These are phyloP conservation scores for Cremastinae sp. DNA, from an alignment of 2,888 invertebrate species.

Conservation along the genomic window DNA sequence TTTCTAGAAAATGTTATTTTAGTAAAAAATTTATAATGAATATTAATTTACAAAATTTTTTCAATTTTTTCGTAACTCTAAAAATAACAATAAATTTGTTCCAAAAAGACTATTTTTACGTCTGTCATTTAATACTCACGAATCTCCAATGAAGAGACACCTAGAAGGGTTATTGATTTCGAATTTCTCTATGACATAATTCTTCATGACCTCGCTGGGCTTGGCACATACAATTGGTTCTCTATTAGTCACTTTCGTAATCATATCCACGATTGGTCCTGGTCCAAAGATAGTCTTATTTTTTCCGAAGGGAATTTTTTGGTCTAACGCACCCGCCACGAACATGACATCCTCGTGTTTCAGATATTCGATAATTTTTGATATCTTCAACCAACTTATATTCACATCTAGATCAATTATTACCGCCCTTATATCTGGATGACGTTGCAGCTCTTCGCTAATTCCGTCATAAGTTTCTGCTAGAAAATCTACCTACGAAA, in stretches of 20 bases:
- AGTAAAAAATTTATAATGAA: not conserved
- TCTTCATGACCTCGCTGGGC: constrained; percentile 79
- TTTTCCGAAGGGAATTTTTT: constrained; percentile 76
- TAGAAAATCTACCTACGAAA: constrained; percentile 59
- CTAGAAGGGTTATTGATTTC: constrained; percentile 67
- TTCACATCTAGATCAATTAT: constrained; percentile 82
- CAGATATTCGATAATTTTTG: constrained; percentile 81
- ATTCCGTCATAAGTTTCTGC: constrained; percentile 43
- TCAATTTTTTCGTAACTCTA: constrained; percentile 3
- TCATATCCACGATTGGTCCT: constrained; percentile 79
- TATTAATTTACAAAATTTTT: constrained; percentile 5
- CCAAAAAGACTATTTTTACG: no score
- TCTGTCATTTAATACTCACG: constrained; percentile 69
- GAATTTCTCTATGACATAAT: constrained; percentile 73
- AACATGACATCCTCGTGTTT: constrained; percentile 81
- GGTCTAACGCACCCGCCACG: constrained; percentile 81
- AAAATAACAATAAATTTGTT: no score
- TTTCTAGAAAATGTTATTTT: not conserved
- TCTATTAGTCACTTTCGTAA: constrained; percentile 78
- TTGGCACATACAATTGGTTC: constrained; percentile 81
- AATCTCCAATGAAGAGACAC: constrained; percentile 75
- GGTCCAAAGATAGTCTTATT: constrained; percentile 79
- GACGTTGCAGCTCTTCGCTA: constrained; percentile 41
- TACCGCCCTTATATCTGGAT: constrained; percentile 81
- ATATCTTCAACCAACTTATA: constrained; percentile 81